Evolutionary conservation across 37 sponge, comb jelly and placozoan species (phyloP), one percentile per base, ranked within the genome.

Genomic region (Haliclona indistincta): DNA sequence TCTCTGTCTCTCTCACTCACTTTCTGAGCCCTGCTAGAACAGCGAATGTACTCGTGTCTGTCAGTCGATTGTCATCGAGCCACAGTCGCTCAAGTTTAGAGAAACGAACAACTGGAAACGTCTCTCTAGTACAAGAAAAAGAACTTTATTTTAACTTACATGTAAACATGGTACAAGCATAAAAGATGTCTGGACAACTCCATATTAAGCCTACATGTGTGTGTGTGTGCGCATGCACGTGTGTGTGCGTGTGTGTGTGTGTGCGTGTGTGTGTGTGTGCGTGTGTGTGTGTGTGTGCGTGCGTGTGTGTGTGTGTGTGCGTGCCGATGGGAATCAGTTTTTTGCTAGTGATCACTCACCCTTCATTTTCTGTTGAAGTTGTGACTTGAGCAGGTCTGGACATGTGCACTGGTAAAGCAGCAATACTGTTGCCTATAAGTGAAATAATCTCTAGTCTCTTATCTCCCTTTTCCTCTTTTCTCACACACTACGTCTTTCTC

Each of bases 1-100:
- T 55, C 56, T 39, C 39, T 55, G 7, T 73, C 4, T 54, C 3
- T 28, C 38, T 29, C 4, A 29, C 69, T 52, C 60, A 86, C 93
- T 52, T 87, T 63, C 95, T 90, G 29, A 95, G 67, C 19, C 95
- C 95, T 51, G 95, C 95, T 15, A 95, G 79, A 1, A 86, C 66
- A 34, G 95, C 81, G 77, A 95, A 95, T 3, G 89, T 84, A 17
- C 78, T 33, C 67, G 79, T 58, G 34, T 95, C 93, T 41, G 68
- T 40, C 38, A 95, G 64, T 33, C 80, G 77, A 44, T 95, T 95
- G 43, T 95, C 84, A 42, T 90, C 91, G 41, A 95, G 68, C 91
- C 87, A 88, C 43, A 95, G 81, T 45, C 43, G 80, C 82, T 95
- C 86, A 55, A 95, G 80, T 23, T 34, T 44, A 20, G 92, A 85